Conservation (phyloP, 2,797 vertebrate genomes). For the Dermochelys coriacea region DNA sequence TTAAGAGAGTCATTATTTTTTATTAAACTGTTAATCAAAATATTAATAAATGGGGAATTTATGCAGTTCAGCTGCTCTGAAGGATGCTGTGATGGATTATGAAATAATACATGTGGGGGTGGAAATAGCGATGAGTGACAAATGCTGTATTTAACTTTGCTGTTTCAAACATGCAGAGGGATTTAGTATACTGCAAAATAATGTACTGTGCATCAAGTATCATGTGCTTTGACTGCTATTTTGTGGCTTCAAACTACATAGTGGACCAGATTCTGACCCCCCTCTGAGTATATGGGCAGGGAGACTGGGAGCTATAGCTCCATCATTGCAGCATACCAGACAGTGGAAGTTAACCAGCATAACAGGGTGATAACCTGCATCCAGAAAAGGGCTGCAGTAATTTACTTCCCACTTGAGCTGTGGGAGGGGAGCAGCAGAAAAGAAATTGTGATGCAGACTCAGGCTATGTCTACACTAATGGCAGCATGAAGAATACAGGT, state of each 20-base stretch:
- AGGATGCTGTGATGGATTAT: background rate
- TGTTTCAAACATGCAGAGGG: background rate
- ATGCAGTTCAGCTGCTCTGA: constrained; percentile 28
- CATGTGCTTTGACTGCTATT: background rate
- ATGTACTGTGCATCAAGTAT: background rate
- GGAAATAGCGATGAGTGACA: constrained; percentile 31
- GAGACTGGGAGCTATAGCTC: background rate
- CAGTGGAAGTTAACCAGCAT: background rate
- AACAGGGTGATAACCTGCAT: background rate
- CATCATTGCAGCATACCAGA: background rate
- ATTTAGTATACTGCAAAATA: constrained; percentile 9
- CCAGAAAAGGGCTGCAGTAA: background rate
- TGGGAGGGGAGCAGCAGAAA: background rate
- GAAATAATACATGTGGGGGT: constrained; percentile 32
- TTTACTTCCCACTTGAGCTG: background rate
- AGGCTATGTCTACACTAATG: background rate
- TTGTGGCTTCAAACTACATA: background rate
- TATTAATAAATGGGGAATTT: constrained; percentile 48
- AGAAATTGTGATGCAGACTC: background rate
- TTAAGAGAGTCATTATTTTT: constrained; percentile 39
- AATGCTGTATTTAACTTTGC: constrained; percentile 20
- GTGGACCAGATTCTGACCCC: background rate
- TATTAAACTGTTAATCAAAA: constrained; percentile 59
- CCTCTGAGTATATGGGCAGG: background rate
- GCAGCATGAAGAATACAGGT: background rate